These are phyloP conservation scores for Crocodylus rhombifer DNA, from an alignment of 2,797 vertebrate species.

Conservation along the genomic window DNA sequence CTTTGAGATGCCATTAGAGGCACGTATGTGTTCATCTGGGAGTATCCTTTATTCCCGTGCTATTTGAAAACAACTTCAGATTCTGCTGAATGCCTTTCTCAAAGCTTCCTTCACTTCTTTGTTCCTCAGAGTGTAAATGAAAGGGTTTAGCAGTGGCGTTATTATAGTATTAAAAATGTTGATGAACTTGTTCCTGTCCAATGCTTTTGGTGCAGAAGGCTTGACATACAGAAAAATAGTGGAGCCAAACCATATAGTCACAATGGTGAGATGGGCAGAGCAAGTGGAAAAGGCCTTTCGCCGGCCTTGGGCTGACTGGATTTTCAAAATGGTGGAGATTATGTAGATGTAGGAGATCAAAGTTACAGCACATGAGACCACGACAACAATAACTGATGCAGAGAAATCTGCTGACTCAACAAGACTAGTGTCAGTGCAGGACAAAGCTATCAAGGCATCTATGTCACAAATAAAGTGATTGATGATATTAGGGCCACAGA, in stretches of 20 bases:
- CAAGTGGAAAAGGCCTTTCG: no score
- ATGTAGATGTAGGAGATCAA: no score
- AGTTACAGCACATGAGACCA: neutral
- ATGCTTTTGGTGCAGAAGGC: neutral
- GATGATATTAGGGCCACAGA: conserved; percentile 20
- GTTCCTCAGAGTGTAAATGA: neutral
- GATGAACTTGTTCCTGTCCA: neutral
- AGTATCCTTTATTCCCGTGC: no score
- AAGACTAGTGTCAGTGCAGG: neutral
- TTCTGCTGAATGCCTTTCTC: neutral
- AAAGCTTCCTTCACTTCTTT: neutral
- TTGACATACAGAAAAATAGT: neutral
- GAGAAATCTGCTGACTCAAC: conserved; percentile 16
- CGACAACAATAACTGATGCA: neutral
- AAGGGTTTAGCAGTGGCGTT: no score
- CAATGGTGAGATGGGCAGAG: no score
- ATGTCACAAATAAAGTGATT: conserved; percentile 69
- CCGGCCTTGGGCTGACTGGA: no score
- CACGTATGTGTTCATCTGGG: no score
- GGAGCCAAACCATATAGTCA: neutral
- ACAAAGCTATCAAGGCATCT: neutral
- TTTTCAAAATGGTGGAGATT: no score
- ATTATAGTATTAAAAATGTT: neutral
- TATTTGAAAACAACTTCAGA: neutral
- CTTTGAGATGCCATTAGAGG: no score